Conservation (phyloP, 2,113 vertebrate genomes). For the Bucco capensis region DNA sequence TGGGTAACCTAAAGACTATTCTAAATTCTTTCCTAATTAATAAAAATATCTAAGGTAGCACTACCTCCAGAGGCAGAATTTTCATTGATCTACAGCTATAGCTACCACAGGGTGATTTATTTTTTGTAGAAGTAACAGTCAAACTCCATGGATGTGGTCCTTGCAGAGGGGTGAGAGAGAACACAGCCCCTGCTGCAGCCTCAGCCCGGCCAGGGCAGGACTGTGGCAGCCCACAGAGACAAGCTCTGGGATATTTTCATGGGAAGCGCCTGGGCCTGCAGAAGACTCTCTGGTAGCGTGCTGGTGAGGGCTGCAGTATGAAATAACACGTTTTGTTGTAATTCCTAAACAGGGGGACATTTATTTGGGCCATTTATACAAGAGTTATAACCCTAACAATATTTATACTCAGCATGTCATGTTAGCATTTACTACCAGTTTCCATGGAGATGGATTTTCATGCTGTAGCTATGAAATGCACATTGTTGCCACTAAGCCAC, state of each 20-base stretch:
- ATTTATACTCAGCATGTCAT: conserved; percentile 70
- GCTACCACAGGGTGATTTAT: not conserved
- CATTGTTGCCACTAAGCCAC: conserved; percentile 81
- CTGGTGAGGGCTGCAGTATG: not conserved
- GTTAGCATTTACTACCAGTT: conserved; percentile 76
- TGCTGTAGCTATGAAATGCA: conserved; percentile 86
- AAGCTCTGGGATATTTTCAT: not conserved
- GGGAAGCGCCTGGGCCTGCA: not conserved
- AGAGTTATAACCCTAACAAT: conserved; percentile 67
- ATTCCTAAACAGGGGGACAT: conserved; percentile 49
- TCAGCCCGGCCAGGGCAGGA: not conserved
- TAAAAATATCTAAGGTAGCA: not conserved
- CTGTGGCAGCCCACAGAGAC: not conserved
- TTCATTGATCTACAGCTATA: not conserved
- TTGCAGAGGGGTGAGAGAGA: not conserved
- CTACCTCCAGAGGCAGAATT: not conserved
- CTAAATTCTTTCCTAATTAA: not conserved
- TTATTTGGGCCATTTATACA: conserved; percentile 52
- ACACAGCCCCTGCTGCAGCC: not conserved
- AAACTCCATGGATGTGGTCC: rapidly evolving
- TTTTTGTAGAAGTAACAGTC: not conserved
- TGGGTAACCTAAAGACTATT: not conserved
- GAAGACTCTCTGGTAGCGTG: not conserved
- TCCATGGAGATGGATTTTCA: conserved; percentile 83
- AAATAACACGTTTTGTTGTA: conserved; percentile 57